Conservation (phyloP, 2,888 invertebrate genomes). For the Chromoteleia sp. region DNA sequence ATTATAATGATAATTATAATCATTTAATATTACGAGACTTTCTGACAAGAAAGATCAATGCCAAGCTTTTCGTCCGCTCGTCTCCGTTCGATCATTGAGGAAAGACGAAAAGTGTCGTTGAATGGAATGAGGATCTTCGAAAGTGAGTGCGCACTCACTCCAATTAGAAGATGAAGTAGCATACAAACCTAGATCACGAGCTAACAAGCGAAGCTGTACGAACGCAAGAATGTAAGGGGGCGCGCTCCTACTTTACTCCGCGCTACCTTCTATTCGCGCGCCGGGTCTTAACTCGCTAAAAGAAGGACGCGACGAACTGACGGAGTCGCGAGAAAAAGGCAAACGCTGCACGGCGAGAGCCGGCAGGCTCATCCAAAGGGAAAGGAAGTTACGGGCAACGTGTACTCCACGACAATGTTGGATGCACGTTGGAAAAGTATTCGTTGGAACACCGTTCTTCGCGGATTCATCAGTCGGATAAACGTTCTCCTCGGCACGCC, state of each 20-base stretch:
- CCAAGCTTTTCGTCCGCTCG: no score
- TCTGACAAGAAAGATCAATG: no score
- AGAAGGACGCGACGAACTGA: conserved; percentile 62
- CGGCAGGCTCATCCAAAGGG: conserved; percentile 58
- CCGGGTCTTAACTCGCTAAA: conserved; percentile 39
- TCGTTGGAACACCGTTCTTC: conserved; percentile 25
- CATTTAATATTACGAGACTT: no score
- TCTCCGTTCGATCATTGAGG: no score
- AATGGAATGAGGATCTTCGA: conserved; percentile 24
- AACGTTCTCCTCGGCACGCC: conserved; percentile 19
- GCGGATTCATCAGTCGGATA: conserved; percentile 20
- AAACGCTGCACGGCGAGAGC: conserved; percentile 28
- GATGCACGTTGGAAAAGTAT: conserved; percentile 34
- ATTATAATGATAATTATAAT: no score
- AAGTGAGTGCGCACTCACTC: conserved; percentile 43
- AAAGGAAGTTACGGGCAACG: conserved; percentile 62
- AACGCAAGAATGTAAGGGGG: conserved; percentile 52
- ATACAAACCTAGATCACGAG: conserved; percentile 54
- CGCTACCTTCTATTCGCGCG: conserved; percentile 55
- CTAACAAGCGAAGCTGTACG: conserved; percentile 43
- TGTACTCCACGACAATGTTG: conserved; percentile 49
- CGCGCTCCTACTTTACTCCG: conserved; percentile 30
- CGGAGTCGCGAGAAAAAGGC: conserved; percentile 55
- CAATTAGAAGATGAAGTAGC: conserved; percentile 58
- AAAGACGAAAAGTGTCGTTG: conserved; percentile 28